phyloP scores from a whole-genome alignment of 2,113 vertebrate genomes.

The Ursus arctos region DNA sequence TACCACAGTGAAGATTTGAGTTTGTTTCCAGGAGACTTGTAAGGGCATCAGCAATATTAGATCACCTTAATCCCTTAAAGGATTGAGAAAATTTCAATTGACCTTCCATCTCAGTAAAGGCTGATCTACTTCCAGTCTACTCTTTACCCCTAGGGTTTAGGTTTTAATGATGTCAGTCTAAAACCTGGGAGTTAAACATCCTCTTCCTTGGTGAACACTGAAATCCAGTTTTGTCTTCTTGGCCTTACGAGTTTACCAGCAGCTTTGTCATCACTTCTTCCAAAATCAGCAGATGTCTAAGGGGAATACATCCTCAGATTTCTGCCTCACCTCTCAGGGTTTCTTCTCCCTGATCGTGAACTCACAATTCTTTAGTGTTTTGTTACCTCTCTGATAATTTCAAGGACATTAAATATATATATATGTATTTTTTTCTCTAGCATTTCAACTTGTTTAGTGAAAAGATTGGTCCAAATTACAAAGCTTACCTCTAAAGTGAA shows the following conservation, averaged over 20 bases:
- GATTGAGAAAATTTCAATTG: not conserved
- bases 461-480: not conserved
- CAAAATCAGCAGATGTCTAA: not conserved
- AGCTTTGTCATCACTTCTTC: not conserved
- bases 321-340: not conserved
- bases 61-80: not conserved
- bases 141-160: not conserved
- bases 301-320: not conserved
- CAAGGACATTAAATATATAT: not conserved
- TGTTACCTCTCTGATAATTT: slow-evolving; percentile 19
- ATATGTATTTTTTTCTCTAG: not conserved
- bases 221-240: not conserved
- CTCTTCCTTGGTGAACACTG: not conserved
- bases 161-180: not conserved
- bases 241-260: not conserved
- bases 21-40: not conserved
- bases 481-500: not conserved
- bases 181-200: not conserved
- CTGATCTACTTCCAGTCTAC: not conserved
- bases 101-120: not conserved
- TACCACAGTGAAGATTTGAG: not conserved
- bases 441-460: not conserved
- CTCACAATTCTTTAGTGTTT: not conserved
- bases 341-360: not conserved
- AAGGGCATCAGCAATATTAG: not conserved